Conservation (phyloP, 1,140 invertebrate species). For the Chironomus striatipennis region DNA sequence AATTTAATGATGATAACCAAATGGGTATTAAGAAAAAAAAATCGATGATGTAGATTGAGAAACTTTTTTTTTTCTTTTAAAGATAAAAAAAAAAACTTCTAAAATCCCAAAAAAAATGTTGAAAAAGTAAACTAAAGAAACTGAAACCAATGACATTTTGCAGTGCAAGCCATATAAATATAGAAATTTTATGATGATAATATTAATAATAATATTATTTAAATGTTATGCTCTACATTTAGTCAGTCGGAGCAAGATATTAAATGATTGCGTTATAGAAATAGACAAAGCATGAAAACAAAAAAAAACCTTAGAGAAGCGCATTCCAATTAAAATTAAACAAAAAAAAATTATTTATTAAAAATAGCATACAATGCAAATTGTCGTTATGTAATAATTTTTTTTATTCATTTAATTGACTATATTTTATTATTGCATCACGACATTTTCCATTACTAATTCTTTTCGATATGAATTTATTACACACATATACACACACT, state of each 20-base stretch:
- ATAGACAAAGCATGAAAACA: constrained; percentile 1
- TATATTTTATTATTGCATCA: background rate
- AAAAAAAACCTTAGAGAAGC: background rate
- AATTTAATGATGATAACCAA: constrained; percentile 16
- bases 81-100: background rate
- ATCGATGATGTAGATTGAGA: background rate
- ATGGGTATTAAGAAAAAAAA: background rate
- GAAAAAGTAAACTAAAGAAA: constrained; percentile 23
- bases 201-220: constrained; percentile 17
- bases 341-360: background rate
- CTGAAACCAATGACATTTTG: constrained; percentile 18
- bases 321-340: constrained; percentile 7
- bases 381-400: background rate
- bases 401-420: background rate
- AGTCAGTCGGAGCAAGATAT: background rate
- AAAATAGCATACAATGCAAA: background rate
- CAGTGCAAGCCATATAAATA: constrained; percentile 18
- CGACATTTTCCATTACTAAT: background rate
- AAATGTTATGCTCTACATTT: constrained; percentile 16
- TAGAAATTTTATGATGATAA: background rate
- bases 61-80: background rate
- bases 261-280: background rate
- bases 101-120: background rate
- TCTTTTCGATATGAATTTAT: background rate
- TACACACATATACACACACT: background rate